Conservation (phyloP, 2,113 vertebrate genomes). For the Caretta caretta region DNA sequence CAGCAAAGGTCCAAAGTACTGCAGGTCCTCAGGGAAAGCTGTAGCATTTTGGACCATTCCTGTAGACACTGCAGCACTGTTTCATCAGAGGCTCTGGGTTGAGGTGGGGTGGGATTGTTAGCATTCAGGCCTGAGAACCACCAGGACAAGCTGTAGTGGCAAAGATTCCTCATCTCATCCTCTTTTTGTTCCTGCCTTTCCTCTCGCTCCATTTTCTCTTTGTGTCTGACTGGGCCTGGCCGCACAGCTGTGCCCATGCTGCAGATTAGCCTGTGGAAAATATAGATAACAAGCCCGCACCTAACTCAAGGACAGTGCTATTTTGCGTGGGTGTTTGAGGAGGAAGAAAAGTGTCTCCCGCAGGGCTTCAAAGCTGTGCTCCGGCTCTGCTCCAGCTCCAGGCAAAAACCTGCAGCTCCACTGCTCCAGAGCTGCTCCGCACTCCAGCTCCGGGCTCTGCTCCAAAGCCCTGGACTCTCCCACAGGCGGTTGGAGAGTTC, state of each 20-base stretch:
- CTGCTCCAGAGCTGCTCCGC: no score
- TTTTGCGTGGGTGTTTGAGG: background rate
- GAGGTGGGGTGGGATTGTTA: background rate
- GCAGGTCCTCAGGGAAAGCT: background rate
- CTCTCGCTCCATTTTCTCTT: background rate
- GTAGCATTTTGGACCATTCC: background rate
- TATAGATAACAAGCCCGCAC: background rate
- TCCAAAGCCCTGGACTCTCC: background rate
- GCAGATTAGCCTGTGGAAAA: background rate
- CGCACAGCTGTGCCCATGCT: rapidly evolving
- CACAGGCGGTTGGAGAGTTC: rapidly evolving
- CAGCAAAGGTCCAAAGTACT: no score
- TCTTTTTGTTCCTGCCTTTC: background rate
- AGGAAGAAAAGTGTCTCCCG: background rate
- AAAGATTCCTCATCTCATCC: background rate
- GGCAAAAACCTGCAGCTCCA: no score
- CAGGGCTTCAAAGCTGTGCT: background rate
- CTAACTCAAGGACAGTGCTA: background rate
- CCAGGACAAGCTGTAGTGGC: background rate
- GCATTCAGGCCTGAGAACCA: background rate
- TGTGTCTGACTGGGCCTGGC: background rate
- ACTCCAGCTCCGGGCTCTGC: no score
- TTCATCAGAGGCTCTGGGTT: no score
- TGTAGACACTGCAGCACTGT: background rate
- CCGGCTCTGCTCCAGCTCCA: no score